phyloP scores from a whole-genome alignment of 1,140 invertebrate genomes.

The Apocrypta bakeri region DNA sequence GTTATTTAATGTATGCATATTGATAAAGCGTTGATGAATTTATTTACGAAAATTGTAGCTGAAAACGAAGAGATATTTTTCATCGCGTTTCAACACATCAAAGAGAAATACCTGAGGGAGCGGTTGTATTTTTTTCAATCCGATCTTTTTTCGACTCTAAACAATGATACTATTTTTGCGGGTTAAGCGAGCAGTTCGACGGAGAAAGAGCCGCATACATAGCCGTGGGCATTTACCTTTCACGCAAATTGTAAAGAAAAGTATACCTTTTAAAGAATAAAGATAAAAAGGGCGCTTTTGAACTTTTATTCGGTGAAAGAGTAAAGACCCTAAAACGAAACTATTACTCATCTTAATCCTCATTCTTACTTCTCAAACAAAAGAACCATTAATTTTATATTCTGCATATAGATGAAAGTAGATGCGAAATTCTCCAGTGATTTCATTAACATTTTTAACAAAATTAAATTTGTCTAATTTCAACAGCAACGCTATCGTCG shows the following conservation, averaged over 20 bases:
- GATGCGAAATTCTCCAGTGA: too few species aligned
- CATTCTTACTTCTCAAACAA: neutral
- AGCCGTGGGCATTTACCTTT: conserved; percentile 19
- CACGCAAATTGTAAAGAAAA: conserved; percentile 15
- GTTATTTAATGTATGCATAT: too few species aligned
- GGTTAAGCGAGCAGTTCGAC: neutral
- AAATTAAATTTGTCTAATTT: neutral
- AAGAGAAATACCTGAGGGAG: neutral
- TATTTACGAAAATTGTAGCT: too few species aligned
- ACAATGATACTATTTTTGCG: neutral
- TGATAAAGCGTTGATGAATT: too few species aligned
- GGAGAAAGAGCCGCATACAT: neutral
- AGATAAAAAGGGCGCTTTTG: neutral
- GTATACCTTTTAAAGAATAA: neutral
- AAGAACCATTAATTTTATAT: neutral
- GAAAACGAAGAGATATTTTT: too few species aligned
- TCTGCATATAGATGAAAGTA: neutral
- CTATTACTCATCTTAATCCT: neutral
- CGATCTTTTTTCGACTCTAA: neutral
- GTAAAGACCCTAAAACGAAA: neutral
- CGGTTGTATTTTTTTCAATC: neutral
- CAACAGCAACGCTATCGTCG: neutral
- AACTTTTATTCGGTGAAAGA: neutral
- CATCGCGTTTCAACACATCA: neutral
- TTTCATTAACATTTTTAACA: neutral